phyloP scores from a whole-genome alignment of 2,113 vertebrate species.

The Pangasianodon hypophthalmus region DNA sequence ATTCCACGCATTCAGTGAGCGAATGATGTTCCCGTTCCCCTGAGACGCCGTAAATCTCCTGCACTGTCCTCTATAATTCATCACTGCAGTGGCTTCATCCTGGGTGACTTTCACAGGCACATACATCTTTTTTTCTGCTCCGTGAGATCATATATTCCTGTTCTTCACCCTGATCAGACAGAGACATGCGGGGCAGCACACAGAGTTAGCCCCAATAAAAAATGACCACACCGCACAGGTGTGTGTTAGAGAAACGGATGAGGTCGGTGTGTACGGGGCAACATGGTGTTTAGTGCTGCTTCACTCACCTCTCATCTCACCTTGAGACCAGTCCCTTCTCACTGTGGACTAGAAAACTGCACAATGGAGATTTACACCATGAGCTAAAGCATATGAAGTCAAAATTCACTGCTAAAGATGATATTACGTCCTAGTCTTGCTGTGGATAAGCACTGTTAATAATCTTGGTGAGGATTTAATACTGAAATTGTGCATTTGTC shows the following conservation, averaged over 20 bases:
- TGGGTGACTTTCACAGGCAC: conserved; percentile 62
- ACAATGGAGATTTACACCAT: neutral
- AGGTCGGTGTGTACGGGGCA: neutral
- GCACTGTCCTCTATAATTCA: conserved; percentile 67
- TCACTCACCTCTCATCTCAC: neutral
- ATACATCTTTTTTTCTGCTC: conserved; percentile 62
- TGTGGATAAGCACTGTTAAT: neutral
- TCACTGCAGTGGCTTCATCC: conserved; percentile 56
- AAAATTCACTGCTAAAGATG: neutral
- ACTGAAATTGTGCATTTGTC: neutral
- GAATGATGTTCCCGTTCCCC: conserved; percentile 9
- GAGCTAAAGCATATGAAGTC: neutral
- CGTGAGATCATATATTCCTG: conserved; percentile 67
- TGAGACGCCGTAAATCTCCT: conserved; percentile 51
- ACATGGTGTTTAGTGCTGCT: neutral
- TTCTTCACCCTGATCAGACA: conserved; percentile 56
- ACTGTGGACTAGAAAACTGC: neutral
- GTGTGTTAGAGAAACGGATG: conserved; percentile 24
- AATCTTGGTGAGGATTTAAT: neutral
- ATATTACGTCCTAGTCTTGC: neutral
- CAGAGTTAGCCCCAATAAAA: conserved; percentile 34
- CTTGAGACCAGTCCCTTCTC: neutral
- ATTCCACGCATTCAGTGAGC: conserved; percentile 49
- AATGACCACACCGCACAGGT: neutral
- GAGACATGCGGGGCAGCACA: conserved; percentile 58